Conservation (phyloP, 2,797 vertebrate species). For the Natrix natrix region DNA sequence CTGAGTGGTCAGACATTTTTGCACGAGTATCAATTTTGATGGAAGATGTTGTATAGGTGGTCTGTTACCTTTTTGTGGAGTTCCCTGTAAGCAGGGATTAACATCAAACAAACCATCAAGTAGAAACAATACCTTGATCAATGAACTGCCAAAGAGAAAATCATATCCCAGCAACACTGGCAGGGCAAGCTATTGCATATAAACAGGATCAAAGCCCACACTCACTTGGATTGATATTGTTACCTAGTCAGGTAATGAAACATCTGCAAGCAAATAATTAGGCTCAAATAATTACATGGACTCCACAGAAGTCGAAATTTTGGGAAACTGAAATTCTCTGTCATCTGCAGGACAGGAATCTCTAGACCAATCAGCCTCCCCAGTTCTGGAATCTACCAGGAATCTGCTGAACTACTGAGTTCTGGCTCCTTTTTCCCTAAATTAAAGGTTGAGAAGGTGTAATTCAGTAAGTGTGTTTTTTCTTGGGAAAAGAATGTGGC, state of each 20-base stretch:
- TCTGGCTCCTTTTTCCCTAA: background rate
- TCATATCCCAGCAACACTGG: background rate
- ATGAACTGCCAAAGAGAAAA: background rate
- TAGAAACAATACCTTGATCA: background rate
- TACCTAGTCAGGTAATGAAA: background rate
- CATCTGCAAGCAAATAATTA: background rate
- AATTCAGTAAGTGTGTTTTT: background rate
- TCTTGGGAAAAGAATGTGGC: background rate
- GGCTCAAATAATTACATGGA: background rate
- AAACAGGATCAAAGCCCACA: background rate
- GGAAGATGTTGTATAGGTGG: background rate
- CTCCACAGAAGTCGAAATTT: background rate
- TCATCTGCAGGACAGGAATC: background rate
- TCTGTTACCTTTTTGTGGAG: background rate
- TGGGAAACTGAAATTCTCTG: background rate
- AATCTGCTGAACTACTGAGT: too few relatives aligned
- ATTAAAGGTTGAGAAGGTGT: background rate
- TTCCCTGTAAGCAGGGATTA: background rate
- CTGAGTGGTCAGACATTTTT: background rate
- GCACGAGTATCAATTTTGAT: background rate
- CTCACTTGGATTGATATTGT: background rate
- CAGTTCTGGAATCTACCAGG: background rate
- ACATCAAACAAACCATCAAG: background rate
- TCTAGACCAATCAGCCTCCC: background rate
- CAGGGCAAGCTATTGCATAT: background rate